phyloP scores from a whole-genome alignment of 2,888 invertebrate species.

The Tortrix viridana region DNA sequence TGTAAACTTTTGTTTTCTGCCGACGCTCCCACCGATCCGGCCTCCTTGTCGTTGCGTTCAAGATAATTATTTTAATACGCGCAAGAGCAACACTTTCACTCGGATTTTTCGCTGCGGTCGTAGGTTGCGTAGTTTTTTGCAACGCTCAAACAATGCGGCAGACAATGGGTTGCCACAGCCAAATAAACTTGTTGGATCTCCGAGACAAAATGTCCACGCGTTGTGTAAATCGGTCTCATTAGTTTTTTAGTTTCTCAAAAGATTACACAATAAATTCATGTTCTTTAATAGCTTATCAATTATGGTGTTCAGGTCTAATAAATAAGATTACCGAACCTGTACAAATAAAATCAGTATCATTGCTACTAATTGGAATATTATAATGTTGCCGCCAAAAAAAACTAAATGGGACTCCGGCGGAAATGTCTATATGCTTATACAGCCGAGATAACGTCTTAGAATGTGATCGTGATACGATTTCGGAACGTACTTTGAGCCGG shows the following conservation, averaged over 20 bases:
- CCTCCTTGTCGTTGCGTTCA: conserved; percentile 51
- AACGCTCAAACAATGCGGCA: conserved; percentile 37
- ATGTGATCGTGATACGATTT: conserved; percentile 54
- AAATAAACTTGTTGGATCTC: conserved; percentile 38
- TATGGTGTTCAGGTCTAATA: conserved; percentile 49
- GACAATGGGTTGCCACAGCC: conserved; percentile 40
- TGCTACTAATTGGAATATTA: conserved; percentile 63
- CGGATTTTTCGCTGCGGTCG: conserved; percentile 52
- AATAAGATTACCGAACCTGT: conserved; percentile 54
- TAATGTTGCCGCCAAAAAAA: conserved; percentile 46
- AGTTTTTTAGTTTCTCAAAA: conserved; percentile 8
- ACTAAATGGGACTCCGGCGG: conserved; percentile 67
- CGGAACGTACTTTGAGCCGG: conserved; percentile 58
- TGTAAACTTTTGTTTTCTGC: conserved; percentile 46
- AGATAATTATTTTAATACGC: conserved; percentile 68
- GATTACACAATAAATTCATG: conserved; percentile 29
- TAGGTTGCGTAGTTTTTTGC: conserved; percentile 33
- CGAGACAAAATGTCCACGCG: conserved; percentile 19
- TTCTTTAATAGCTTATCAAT: conserved; percentile 28
- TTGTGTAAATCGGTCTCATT: conserved; percentile 21
- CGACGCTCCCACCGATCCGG: conserved; percentile 51
- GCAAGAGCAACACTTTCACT: conserved; percentile 66
- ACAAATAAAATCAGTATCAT: conserved; percentile 68
- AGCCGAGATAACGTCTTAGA: conserved; percentile 56
- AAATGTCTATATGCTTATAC: conserved; percentile 56